phyloP scores from a whole-genome alignment of 1,140 invertebrate genomes.

The Leptopilina clavipes region DNA sequence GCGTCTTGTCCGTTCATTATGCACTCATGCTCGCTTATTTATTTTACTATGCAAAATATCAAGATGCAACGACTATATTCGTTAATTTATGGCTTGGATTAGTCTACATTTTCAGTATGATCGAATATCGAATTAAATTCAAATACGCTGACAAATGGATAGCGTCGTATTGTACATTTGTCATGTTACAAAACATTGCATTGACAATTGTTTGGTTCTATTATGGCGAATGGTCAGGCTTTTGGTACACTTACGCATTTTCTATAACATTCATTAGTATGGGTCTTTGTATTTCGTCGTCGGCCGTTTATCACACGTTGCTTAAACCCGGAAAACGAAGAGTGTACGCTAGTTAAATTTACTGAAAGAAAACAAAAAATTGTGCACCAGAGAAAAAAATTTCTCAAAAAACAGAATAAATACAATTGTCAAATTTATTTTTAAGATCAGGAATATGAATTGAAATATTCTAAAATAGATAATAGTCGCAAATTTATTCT shows the following conservation, averaged over 20 bases:
- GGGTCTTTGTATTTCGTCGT: slow-evolving; percentile 65
- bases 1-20: slow-evolving; percentile 78
- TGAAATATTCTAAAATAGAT: too few relatives aligned
- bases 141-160: slow-evolving; percentile 81
- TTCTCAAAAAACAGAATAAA: too few relatives aligned
- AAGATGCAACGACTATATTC: slow-evolving; percentile 76
- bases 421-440: too few relatives aligned
- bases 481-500: too few relatives aligned
- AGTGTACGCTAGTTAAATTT: slow-evolving; percentile 63
- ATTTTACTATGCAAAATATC: slow-evolving; percentile 76
- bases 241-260: slow-evolving; percentile 70
- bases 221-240: slow-evolving; percentile 74
- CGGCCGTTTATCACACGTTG: slow-evolving; percentile 64
- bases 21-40: slow-evolving; percentile 77
- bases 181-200: slow-evolving; percentile 79
- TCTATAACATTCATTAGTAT: slow-evolving; percentile 65
- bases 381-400: too few relatives aligned
- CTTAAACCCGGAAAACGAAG: slow-evolving; percentile 70
- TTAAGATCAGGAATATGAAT: too few relatives aligned
- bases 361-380: neutral
- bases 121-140: slow-evolving; percentile 85
- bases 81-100: slow-evolving; percentile 80
- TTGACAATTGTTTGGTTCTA: slow-evolving; percentile 81
- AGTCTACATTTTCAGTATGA: slow-evolving; percentile 82
- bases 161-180: slow-evolving; percentile 78